Conservation (phyloP, 2,113 vertebrate species). For the Psilopsiagon aymara region DNA sequence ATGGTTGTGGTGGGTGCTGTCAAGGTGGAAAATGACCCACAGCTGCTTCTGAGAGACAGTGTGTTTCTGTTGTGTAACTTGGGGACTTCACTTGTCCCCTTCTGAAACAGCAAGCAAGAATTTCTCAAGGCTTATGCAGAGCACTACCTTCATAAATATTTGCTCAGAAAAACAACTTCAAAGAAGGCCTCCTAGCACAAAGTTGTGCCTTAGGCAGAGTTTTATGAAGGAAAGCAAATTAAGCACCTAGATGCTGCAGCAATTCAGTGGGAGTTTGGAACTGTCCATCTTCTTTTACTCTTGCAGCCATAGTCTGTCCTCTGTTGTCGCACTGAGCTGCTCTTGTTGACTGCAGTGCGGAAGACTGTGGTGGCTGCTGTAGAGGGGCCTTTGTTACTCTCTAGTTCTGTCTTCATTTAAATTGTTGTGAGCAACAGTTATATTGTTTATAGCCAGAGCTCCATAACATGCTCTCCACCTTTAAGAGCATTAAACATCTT, state of each 20-base stretch:
- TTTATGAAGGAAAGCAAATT: neutral
- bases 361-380: neutral
- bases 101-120: neutral
- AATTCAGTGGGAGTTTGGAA: neutral
- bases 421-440: neutral
- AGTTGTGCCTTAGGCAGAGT: neutral
- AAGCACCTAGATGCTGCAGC: neutral
- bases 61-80: neutral
- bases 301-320: neutral
- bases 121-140: neutral
- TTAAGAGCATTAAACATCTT: neutral
- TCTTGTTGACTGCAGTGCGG: fast-evolving
- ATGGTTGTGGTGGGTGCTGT: neutral
- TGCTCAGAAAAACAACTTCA: neutral
- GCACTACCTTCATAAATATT: neutral
- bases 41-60: neutral
- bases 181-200: neutral
- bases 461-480: neutral
- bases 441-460: neutral
- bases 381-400: neutral
- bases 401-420: neutral
- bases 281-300: neutral
- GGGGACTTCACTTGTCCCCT: neutral
- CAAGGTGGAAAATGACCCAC: neutral
- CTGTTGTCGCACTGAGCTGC: neutral